These are phyloP conservation scores for Tinea semifulvella DNA, from an alignment of 2,888 invertebrate genomes.

Conservation along the genomic window DNA sequence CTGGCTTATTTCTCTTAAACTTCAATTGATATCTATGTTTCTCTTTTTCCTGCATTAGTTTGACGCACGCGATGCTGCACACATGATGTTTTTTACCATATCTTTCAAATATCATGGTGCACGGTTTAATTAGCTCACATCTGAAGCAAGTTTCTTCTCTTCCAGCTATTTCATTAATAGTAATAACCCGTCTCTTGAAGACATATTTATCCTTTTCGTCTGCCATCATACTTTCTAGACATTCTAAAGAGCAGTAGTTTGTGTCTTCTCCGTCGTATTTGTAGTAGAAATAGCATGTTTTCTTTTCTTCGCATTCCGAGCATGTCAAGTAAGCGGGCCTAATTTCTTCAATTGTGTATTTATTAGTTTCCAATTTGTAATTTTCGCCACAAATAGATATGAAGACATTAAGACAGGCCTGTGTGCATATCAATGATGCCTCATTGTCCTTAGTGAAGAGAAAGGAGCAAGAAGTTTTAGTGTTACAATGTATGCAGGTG, in stretches of 20 bases:
- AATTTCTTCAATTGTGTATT: conserved; percentile 52
- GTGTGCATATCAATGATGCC: conserved; percentile 48
- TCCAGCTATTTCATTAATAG: conserved; percentile 44
- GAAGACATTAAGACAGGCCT: conserved; percentile 55
- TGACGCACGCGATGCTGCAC: conserved; percentile 68
- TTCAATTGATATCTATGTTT: conserved; percentile 44
- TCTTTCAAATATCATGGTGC: conserved; percentile 51
- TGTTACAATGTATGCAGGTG: conserved; percentile 54
- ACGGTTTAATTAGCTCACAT: conserved; percentile 56
- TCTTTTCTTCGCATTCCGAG: conserved; percentile 53
- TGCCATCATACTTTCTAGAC: conserved; percentile 62
- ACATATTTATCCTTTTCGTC: conserved; percentile 64
- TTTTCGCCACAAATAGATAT: conserved; percentile 41
- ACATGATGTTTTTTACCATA: conserved; percentile 59
- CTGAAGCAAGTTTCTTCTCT: conserved; percentile 46
- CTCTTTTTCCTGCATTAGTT: conserved; percentile 45
- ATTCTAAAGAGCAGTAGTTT: conserved; percentile 62
- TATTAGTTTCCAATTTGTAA: conserved; percentile 34
- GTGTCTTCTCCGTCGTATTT: conserved; percentile 53
- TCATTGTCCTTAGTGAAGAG: conserved; percentile 38
- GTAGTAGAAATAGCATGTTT: conserved; percentile 53
- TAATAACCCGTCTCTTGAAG: conserved; percentile 59
- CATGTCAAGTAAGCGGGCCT: conserved; percentile 32
- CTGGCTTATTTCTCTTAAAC: conserved; percentile 29
- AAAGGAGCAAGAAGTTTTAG: conserved; percentile 36